Percentiles rank a stretch among this genome's conserved stretches.
Evolutionary conservation across 2,797 vertebrate species (phyloP).

Genomic region (Columba guinea): DNA sequence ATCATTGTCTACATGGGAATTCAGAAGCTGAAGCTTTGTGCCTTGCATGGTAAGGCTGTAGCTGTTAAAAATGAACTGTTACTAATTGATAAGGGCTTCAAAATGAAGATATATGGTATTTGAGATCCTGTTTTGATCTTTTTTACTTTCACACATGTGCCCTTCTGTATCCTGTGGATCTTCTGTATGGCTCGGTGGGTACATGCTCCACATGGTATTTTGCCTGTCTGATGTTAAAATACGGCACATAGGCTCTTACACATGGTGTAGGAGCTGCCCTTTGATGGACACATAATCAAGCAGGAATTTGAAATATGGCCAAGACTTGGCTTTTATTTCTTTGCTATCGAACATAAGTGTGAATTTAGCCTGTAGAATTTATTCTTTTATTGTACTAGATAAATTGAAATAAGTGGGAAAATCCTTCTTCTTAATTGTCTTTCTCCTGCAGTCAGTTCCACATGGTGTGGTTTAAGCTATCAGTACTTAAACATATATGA

Average conservation of each 20-base stretch:
- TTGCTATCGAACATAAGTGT: slow-evolving; percentile 33
- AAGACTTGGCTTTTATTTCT: slow-evolving; percentile 69
- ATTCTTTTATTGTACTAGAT: slow-evolving; percentile 34
- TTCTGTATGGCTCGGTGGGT: slow-evolving; percentile 67
- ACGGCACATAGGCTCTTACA: slow-evolving; percentile 58
- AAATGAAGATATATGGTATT: slow-evolving; percentile 51
- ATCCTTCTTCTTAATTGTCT: slow-evolving; percentile 39
- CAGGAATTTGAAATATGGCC: slow-evolving; percentile 67
- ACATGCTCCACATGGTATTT: slow-evolving; percentile 68
- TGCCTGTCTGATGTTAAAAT: slow-evolving; percentile 70
- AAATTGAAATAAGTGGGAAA: slow-evolving; percentile 38
- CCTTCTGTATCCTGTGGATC: slow-evolving; percentile 67
- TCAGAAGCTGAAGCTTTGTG: slow-evolving; percentile 53
- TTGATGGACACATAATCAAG: slow-evolving; percentile 68
- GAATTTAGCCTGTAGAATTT: slow-evolving; percentile 52
- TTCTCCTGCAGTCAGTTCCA: slow-evolving; percentile 30
- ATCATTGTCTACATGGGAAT: slow-evolving; percentile 40
- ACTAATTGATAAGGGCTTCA: slow-evolving; percentile 66
- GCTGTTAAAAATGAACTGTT: slow-evolving; percentile 48
- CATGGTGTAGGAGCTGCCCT: slow-evolving; percentile 45
- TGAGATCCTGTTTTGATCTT: slow-evolving; percentile 66
- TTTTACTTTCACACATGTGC: slow-evolving; percentile 64
- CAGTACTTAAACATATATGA: background rate
- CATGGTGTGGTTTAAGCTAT: background rate
- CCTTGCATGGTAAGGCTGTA: slow-evolving; percentile 30